phyloP scores from a whole-genome alignment of 2,797 vertebrate genomes.

The Poeciliopsis presidionis region DNA sequence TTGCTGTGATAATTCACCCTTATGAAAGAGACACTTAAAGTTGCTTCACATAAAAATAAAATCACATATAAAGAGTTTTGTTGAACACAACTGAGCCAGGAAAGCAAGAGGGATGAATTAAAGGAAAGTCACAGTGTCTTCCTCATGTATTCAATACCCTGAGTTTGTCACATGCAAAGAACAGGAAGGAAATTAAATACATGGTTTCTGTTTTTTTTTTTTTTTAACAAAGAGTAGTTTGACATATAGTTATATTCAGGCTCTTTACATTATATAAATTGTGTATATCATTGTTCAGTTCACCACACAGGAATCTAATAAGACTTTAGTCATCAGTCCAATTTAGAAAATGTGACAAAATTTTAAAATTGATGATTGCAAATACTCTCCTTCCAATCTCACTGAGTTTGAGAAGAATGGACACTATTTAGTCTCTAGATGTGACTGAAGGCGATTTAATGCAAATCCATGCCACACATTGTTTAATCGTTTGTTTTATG shows the following conservation, averaged over 20 bases:
- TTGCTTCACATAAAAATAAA: not conserved
- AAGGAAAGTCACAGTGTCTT: not conserved
- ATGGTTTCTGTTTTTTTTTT: too few species aligned
- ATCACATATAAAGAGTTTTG: not conserved
- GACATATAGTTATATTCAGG: not conserved
- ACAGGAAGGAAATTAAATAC: not conserved
- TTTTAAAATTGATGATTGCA: not conserved
- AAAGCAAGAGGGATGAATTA: not conserved
- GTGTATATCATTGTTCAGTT: not conserved
- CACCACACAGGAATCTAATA: not conserved
- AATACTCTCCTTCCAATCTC: not conserved
- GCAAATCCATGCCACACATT: not conserved
- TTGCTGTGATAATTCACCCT: not conserved
- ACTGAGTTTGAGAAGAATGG: not conserved
- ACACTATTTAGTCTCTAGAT: constrained; percentile 1
- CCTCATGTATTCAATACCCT: not conserved
- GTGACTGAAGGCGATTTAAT: not conserved
- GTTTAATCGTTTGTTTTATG: not conserved
- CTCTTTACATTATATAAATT: not conserved
- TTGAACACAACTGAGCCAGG: not conserved
- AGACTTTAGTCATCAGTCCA: not conserved
- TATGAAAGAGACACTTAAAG: not conserved
- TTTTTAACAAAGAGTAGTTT: not conserved
- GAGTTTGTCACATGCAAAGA: not conserved
- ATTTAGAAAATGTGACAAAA: not conserved